Evolutionary conservation across 2,113 vertebrate species (phyloP), one percentile per base, ranked within the genome.

Genomic region (Connochaetes taurinus): DNA sequence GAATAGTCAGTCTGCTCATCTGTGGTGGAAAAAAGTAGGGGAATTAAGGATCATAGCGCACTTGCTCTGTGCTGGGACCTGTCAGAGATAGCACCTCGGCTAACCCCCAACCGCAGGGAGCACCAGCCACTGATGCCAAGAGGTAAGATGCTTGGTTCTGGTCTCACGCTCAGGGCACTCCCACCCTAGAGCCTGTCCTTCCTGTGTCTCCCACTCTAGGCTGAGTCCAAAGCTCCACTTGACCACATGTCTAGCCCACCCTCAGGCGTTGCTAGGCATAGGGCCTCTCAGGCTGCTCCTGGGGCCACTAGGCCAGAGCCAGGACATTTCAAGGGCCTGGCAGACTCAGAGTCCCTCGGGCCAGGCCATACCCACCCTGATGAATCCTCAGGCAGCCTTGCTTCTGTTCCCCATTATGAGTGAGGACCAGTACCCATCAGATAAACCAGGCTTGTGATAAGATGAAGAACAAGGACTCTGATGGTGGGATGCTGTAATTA

Each of bases 391-490:
- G 97, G 98, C 98, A 98, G 98, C 97, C 97, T 95, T 92, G 97
- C 98, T 98, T 98, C 98, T 99, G 98, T 98, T 99, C 98, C 98
- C 96, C 96, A 98, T 98, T 98, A 98, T 6, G 86, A 98, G 91
- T 2, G 74, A 98, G 95, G 98, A 98, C 97, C 93, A 91, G 97
- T 92, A 88, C 96, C 97, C 25, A 90, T 98, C 98, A 98, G 98
- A 98, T 98, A 98, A 99, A 98, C 98, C 98, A 98, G 58, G 97
- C 95, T 98, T 98, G 98, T 97, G 96, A 98, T 43, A 43, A 43
- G 43, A 43, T 98, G 98, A 98, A 98, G 98, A 98, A 98, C 86
- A 98, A 98, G 98, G 97, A 90, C 97, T 98, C 97, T 97, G 97
- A 98, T 50, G 97, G 98, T 98, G 96, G 97, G 98, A 97, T 93